These are phyloP conservation scores for Calliphora vicina DNA, from an alignment of 1,140 invertebrate species.

Conservation along the genomic window DNA sequence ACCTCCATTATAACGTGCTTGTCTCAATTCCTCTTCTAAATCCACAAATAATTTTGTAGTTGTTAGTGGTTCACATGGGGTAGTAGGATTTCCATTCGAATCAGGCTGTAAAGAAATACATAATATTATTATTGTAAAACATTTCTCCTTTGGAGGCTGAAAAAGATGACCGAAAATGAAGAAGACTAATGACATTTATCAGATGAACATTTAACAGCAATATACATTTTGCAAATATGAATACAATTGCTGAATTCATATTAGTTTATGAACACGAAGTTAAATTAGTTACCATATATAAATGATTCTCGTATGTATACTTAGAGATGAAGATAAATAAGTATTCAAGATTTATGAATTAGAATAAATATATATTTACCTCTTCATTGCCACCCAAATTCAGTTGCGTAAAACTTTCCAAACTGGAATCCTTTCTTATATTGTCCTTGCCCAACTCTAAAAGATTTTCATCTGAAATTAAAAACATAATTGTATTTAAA, in stretches of 20 bases:
- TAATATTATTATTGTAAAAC: no score
- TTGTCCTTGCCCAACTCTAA: constrained; percentile 59
- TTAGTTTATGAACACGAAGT: no score
- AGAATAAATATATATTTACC: constrained; percentile 41
- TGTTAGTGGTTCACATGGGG: constrained; percentile 50
- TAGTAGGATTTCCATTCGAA: constrained; percentile 60
- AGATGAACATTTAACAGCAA: no score
- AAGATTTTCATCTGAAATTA: constrained; percentile 53
- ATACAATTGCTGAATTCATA: no score
- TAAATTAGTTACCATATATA: no score
- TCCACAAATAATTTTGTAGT: constrained; percentile 55
- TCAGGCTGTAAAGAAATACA: constrained; percentile 58
- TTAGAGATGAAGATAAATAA: no score
- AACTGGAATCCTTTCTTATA: constrained; percentile 55
- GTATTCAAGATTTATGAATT: not conserved
- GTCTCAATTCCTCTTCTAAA: constrained; percentile 55
- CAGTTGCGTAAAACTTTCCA: constrained; percentile 60
- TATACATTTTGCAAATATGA: no score
- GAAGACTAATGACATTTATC: no score
- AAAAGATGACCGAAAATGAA: no score
- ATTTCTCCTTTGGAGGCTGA: no score
- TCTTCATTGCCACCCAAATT: constrained; percentile 57
- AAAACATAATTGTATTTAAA: no score
- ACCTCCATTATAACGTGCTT: constrained; percentile 35
- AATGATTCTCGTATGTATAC: no score